Base-by-base conservation (phyloP, 2,797 vertebrate species). In the Mormyrops boulengeri region DNA sequence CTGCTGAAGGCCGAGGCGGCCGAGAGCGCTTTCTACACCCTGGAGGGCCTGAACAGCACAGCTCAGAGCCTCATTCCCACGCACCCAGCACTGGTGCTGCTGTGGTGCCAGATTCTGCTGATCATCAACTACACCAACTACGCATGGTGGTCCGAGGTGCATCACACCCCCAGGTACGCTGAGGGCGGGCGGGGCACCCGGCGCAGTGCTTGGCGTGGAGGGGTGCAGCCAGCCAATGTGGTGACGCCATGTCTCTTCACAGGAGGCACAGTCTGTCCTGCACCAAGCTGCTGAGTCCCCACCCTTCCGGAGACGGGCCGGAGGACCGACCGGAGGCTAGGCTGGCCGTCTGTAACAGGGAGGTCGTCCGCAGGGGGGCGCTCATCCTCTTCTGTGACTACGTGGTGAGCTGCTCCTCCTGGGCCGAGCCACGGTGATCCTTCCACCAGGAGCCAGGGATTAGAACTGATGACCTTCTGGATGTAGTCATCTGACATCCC, bases 361-460 rank as follows among this genome's bases (percentile, higher is more conserved):
- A 99, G 93, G 97, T 99, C 1, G 98, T 99, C 8, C 97, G 97
- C 91, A 95, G 97, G 92, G 99, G 99, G 52, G 97, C 98, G 0
- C 97, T 99, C 60, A 98, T 99, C 91, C 96, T 99, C 92, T 99
- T 99, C 93, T 99, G 98, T 92, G 99, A 99, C 93, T 99, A 99
- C 7, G 98, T 99, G 91, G 98, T 99, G 92, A 97, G 97, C 95
- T 85, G 2, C 11, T 30, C 14, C 47, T 1, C 52, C 1, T 44
- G 17, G 73, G 4, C 62, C 1, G 26, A 5, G 62, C 26, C 11
- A 3, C 34, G 62, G 62, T 34, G 62, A 12, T 2, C 62, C 26
- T 66, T 66, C 62, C 26, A 69, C 9, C 26, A 34, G 26, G 62
- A 69, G 0, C 62, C 22, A 11, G 26, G 62, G 62, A 69, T 69